Evolutionary conservation across 2,888 invertebrate species (phyloP), one percentile per base, ranked within the genome.

Genomic region (Teleiodes luculella): DNA sequence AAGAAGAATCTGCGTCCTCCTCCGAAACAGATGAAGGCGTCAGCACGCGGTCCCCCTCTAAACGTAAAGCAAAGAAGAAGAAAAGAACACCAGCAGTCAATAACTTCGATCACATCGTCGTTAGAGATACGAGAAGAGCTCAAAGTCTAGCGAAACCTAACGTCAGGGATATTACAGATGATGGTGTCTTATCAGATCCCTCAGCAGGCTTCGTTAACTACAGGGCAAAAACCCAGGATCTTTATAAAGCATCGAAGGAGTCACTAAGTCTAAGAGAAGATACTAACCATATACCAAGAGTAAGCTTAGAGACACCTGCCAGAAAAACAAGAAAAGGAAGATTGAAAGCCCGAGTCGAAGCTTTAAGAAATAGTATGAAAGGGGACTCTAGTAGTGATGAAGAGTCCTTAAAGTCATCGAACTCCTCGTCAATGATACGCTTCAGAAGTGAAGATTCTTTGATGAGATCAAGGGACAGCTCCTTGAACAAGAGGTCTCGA

Each of bases 321-420:
- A 91, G 86, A 57, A 92, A 90, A 73, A 85, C 84, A 14, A 90
- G 92, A 57, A 92, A 91, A 72, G 92, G 91, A 36, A 83, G 91
- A 56, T 78, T 92, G 60, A 94, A 94, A 82, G 93, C 93, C 1
- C 80, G 94, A 63, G 93, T 92, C 1, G 93, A 93, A 80, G 94
- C 94, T 0, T 83, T 92, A 55, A 85, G 94, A 64, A 92, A 93
- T 60, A 90, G 89, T 78, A 83, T 92, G 67, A 88, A 86, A 67
- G 91, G 90, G 46, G 92, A 92, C 33, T 92, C 92, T n/a, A 94
- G 94, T 67, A 93, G 93, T 41, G 94, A 94, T 55, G 94, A 94
- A 67, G 93, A 93, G 57, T 94, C 94, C 14, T 83, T 93, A 52
- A 92, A 91, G 63, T 95, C 94, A 24, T 90, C 88, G 36, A 91